Conservation (phyloP, 2,888 invertebrate genomes). For the Acronicta alni region DNA sequence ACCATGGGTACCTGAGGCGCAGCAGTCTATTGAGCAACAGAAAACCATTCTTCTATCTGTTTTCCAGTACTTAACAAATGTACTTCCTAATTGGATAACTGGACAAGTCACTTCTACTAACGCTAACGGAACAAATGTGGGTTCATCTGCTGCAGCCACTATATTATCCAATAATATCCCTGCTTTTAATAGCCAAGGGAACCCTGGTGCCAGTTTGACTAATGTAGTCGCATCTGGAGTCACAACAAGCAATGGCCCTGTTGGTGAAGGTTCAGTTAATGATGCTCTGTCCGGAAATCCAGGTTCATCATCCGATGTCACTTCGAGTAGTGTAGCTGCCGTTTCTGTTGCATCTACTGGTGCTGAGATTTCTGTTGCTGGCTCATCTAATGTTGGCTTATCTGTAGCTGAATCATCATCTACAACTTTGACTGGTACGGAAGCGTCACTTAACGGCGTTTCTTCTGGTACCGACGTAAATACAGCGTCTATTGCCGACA, state of each 20-base stretch:
- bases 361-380: constrained; percentile 9
- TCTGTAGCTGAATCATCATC: constrained; percentile 18
- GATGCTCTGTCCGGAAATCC: not conserved
- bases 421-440: constrained; percentile 20
- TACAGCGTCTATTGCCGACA: not conserved
- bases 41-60: constrained; percentile 74
- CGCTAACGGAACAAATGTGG: constrained; percentile 1
- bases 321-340: not conserved
- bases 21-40: constrained; percentile 73
- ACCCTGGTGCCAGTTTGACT: not conserved
- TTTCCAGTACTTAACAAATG: constrained; percentile 70
- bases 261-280: constrained; percentile 1
- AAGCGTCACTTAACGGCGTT: constrained; percentile 11
- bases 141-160: constrained; percentile 6
- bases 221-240: not conserved
- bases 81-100: constrained; percentile 76
- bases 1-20: constrained; percentile 71
- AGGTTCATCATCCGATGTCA: not conserved
- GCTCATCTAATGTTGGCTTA: not conserved
- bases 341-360: not conserved
- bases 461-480: constrained; percentile 20
- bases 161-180: not conserved
- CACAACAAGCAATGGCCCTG: not conserved
- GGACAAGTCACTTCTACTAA: constrained; percentile 43
- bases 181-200: not conserved